These are phyloP conservation scores for Erebia aethiops DNA, from an alignment of 2,888 invertebrate species.

Conservation along the genomic window DNA sequence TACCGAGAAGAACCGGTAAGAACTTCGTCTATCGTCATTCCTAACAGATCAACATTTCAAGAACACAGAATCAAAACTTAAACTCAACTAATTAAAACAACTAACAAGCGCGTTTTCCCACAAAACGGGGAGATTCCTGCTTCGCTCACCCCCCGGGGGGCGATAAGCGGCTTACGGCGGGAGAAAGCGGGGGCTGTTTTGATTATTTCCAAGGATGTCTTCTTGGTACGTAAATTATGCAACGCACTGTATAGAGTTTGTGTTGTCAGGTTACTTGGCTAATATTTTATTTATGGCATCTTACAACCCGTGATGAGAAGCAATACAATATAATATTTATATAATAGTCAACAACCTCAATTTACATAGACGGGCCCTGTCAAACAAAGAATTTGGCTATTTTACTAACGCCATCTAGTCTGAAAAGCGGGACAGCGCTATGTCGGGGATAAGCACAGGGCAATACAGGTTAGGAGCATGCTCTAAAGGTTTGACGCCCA, in stretches of 20 bases:
- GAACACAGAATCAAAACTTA: slow-evolving; percentile 51
- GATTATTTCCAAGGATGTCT: slow-evolving; percentile 82
- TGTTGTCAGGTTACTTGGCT: slow-evolving; percentile 11
- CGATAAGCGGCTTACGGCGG: slow-evolving; percentile 74
- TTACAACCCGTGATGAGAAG: not conserved
- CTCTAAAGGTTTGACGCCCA: too few species aligned
- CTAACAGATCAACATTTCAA: slow-evolving; percentile 1
- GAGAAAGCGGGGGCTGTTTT: slow-evolving; percentile 60
- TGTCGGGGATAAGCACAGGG: too few species aligned
- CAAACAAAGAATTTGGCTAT: too few species aligned
- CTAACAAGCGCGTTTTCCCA: slow-evolving; percentile 71
- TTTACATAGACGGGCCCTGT: too few species aligned
- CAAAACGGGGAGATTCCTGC: slow-evolving; percentile 63
- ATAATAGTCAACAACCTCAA: too few species aligned
- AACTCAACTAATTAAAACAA: slow-evolving; percentile 77
- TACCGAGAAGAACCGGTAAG: too few species aligned
- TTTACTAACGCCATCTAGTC: too few species aligned
- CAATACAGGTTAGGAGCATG: too few species aligned
- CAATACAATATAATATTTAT: too few species aligned
- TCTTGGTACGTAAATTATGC: slow-evolving; percentile 81
- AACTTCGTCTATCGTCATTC: too few species aligned
- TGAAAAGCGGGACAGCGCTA: too few species aligned
- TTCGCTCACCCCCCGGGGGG: slow-evolving; percentile 48
- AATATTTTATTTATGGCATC: slow-evolving; percentile 24
- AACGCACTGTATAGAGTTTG: slow-evolving; percentile 49